Conservation (phyloP, 2,888 invertebrate genomes). For the Orchestes rusci region DNA sequence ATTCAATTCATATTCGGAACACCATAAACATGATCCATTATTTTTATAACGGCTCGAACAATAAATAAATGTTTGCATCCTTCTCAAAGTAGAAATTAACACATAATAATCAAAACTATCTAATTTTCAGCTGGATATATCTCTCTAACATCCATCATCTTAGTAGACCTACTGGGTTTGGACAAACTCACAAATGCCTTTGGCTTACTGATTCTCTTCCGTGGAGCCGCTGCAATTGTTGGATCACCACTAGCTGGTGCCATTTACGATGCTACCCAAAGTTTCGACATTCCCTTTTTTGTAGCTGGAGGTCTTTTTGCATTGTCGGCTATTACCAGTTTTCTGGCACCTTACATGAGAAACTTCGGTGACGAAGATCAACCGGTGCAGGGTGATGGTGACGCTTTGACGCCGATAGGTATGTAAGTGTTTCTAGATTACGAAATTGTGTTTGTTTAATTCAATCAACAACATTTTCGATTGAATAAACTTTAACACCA, state of each 20-base stretch:
- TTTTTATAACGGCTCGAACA: too few species aligned
- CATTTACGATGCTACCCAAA: conserved; percentile 79
- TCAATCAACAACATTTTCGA: background rate
- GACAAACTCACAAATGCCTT: conserved; percentile 96
- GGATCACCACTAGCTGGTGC: conserved; percentile 81
- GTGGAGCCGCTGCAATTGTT: conserved; percentile 88
- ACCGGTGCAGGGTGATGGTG: conserved; percentile 40
- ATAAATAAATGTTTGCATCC: too few species aligned
- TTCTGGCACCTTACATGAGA: conserved; percentile 65
- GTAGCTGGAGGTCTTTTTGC: conserved; percentile 87
- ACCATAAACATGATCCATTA: too few species aligned
- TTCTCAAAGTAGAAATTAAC: too few species aligned
- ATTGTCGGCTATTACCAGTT: conserved; percentile 76
- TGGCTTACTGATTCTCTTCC: conserved; percentile 89
- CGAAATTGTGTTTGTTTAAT: background rate
- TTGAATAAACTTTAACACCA: background rate
- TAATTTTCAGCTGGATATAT: conserved; percentile 81
- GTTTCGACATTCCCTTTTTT: conserved; percentile 85
- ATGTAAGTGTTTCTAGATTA: conserved; percentile 1
- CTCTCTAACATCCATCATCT: conserved; percentile 93
- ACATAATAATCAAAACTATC: too few species aligned
- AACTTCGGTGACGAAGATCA: conserved; percentile 47
- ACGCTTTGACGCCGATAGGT: conserved; percentile 67
- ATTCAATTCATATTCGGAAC: too few species aligned
- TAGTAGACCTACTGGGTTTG: conserved; percentile 91